These are phyloP conservation scores for Chrysaora quinquecirrha DNA, from an alignment of 30 jellyfish, hydroid and myxozoan genomes.

Conservation along the genomic window DNA sequence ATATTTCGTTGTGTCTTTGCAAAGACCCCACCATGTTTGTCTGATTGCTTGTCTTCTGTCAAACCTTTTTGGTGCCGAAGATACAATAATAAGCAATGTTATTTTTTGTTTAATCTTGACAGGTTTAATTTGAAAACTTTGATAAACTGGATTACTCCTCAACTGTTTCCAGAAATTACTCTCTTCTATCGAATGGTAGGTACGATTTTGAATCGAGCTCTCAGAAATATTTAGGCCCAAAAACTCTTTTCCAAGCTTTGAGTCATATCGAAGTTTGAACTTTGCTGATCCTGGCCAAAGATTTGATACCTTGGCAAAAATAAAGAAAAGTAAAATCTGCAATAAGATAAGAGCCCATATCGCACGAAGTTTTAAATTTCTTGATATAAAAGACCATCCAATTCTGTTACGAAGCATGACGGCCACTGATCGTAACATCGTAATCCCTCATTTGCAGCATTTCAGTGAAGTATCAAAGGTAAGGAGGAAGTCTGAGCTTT, in stretches of 20 bases:
- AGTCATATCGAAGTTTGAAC: background rate
- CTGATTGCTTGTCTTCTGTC: constrained; percentile 53
- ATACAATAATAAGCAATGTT: constrained; percentile 14
- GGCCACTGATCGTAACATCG: too few relatives aligned
- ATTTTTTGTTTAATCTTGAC: background rate
- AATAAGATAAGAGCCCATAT: background rate
- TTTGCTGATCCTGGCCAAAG: background rate
- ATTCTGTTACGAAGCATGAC: too few relatives aligned
- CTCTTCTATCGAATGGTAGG: background rate
- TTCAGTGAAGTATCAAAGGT: too few relatives aligned
- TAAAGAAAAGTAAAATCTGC: background rate
- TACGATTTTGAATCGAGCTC: too few relatives aligned
- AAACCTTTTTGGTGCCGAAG: constrained; percentile 51
- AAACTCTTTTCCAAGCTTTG: background rate
- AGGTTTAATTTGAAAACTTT: constrained; percentile 8
- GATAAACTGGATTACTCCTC: constrained; percentile 11
- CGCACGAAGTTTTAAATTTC: background rate
- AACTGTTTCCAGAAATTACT: background rate
- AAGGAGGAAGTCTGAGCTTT: too few relatives aligned
- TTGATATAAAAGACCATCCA: background rate
- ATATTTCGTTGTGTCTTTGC: constrained; percentile 7
- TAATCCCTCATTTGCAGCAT: too few relatives aligned
- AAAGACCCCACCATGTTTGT: constrained; percentile 54
- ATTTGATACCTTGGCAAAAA: too few relatives aligned
- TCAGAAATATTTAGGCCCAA: background rate